A percentile compares a stretch with the other conserved stretches of the same genome.
phyloP scores from a whole-genome alignment of 2,888 invertebrate species.

The Spicauda simplicius region DNA sequence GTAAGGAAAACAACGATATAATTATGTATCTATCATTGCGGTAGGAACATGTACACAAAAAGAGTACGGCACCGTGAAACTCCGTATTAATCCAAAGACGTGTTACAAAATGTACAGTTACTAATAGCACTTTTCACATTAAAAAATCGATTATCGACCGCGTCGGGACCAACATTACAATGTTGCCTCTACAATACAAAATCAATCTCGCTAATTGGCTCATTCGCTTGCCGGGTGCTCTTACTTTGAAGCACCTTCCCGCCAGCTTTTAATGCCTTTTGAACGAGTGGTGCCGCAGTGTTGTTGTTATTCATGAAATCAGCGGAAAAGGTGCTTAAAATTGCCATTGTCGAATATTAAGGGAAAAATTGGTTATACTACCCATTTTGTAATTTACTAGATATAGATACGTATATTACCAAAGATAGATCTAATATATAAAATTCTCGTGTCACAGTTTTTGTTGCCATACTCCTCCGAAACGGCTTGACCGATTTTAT shows the following conservation, averaged over 20 bases:
- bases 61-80: no score
- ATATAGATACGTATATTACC: no score
- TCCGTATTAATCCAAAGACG: no score
- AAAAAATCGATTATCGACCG: slow-evolving; percentile 6
- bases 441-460: no score
- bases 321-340: neutral
- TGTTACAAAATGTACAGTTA: no score
- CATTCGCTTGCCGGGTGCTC: slow-evolving; percentile 25
- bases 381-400: neutral
- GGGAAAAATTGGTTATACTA: no score
- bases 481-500: no score
- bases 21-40: no score
- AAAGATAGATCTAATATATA: no score
- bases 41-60: no score
- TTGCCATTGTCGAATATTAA: neutral
- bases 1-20: no score
- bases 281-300: slow-evolving; percentile 3
- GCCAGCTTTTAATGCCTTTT: slow-evolving; percentile 20
- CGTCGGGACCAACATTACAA: slow-evolving; percentile 12
- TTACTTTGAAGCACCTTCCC: slow-evolving; percentile 25
- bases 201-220: slow-evolving; percentile 31
- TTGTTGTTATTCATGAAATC: neutral
- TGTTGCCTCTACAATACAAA: slow-evolving; percentile 24
- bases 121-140: neutral
- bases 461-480: no score